Percentiles rank a stretch among this genome's conserved stretches.
Conservation (phyloP, 2,797 vertebrate species). For the Oryzias dopingdopingensis region DNA sequence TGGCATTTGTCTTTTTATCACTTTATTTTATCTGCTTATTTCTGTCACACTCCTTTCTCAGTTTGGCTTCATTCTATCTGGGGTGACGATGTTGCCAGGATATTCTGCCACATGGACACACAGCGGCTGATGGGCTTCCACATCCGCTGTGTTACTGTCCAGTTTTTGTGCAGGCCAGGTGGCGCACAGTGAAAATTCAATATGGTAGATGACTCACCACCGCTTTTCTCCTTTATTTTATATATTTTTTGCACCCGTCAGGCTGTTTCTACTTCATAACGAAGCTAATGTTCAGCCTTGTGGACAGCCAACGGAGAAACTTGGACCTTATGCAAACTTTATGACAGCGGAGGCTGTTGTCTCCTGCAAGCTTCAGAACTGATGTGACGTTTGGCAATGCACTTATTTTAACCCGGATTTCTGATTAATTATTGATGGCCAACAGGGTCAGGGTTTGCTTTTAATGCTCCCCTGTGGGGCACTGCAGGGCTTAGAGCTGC, state of each 20-base stretch:
- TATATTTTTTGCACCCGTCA: slow-evolving; percentile 12
- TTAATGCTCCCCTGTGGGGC: slow-evolving; percentile 81
- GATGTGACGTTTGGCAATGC: slow-evolving; percentile 76
- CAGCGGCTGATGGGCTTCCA: slow-evolving; percentile 25
- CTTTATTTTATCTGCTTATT: background rate
- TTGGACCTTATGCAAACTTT: slow-evolving; percentile 85
- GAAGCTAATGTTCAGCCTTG: slow-evolving; percentile 81
- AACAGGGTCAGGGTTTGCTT: slow-evolving; percentile 85
- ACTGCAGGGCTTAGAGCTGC: slow-evolving; percentile 51
- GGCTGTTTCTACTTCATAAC: slow-evolving; percentile 63
- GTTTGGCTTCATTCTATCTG: slow-evolving; percentile 21
- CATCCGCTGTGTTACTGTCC: slow-evolving; percentile 17
- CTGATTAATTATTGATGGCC: slow-evolving; percentile 90
- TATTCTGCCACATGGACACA: background rate
- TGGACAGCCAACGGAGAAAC: slow-evolving; percentile 76
- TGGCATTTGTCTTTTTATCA: slow-evolving; percentile 5
- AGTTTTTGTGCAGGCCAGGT: slow-evolving; percentile 34
- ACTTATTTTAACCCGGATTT: slow-evolving; percentile 91
- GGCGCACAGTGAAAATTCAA: slow-evolving; percentile 26
- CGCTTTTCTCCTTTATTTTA: background rate
- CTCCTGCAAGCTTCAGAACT: slow-evolving; percentile 72
- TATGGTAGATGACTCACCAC: slow-evolving; percentile 56
- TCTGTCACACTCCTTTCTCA: slow-evolving; percentile 18
- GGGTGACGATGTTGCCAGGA: slow-evolving; percentile 15
- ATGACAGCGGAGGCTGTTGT: slow-evolving; percentile 78